These are phyloP conservation scores for Cheilosia impressa DNA, from an alignment of 2,888 invertebrate species.

Conservation along the genomic window DNA sequence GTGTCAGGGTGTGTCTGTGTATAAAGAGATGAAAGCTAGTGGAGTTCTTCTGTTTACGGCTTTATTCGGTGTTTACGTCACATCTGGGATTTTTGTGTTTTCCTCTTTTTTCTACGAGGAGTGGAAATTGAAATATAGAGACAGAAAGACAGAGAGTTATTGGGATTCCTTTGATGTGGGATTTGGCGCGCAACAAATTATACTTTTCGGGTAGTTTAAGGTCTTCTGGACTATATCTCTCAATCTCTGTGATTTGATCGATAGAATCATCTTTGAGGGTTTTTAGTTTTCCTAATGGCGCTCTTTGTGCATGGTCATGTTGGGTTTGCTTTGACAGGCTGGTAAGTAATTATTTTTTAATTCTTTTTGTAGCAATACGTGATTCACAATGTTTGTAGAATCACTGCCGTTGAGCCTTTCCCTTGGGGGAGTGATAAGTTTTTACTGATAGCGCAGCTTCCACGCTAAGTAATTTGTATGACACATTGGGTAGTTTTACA, in stretches of 20 bases:
- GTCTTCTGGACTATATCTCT: not conserved
- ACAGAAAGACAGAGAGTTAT: not conserved
- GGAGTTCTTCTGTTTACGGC: conserved; percentile 25
- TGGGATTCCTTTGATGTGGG: not conserved
- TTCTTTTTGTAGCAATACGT: too few relatives aligned
- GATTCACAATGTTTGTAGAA: too few relatives aligned
- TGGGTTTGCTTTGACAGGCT: too few relatives aligned
- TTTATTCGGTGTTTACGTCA: conserved; percentile 2
- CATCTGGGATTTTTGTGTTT: conserved; percentile 28
- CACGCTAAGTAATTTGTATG: too few relatives aligned
- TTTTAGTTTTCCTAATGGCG: too few relatives aligned
- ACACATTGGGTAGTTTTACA: too few relatives aligned
- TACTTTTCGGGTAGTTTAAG: not conserved
- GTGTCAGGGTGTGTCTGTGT: not conserved
- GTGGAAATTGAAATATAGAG: not conserved
- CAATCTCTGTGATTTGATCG: not conserved
- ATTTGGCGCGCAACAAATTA: not conserved
- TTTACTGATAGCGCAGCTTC: too few relatives aligned
- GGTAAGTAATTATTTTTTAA: too few relatives aligned
- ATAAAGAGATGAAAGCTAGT: conserved; percentile 30
- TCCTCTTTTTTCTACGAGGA: not conserved
- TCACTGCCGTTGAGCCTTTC: too few relatives aligned
- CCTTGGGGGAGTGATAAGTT: too few relatives aligned
- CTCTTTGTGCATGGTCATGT: too few relatives aligned
- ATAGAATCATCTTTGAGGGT: not conserved